phyloP scores from a whole-genome alignment of 2,888 invertebrate genomes.

The Drosophila testacea region DNA sequence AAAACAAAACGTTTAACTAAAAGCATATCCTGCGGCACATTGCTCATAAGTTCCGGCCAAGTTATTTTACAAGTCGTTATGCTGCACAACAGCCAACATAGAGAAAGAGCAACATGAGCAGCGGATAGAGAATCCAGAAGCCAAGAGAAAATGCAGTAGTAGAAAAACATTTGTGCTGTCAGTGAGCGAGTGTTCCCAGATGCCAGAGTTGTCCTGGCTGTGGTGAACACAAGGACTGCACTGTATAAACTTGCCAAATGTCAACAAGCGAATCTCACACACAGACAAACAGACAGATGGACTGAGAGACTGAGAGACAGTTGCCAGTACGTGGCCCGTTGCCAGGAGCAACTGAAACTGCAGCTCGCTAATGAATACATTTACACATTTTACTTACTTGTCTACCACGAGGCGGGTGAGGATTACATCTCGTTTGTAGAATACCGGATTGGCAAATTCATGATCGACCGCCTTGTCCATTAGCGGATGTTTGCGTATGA shows the following conservation, averaged over 20 bases:
- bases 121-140: conserved; percentile 5
- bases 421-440: conserved; percentile 95
- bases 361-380: conserved; percentile 74
- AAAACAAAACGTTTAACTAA: conserved; percentile 74
- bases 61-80: conserved; percentile 64
- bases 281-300: conserved; percentile 13
- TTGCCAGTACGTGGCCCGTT: conserved; percentile 16
- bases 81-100: conserved; percentile 25
- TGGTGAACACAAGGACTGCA: conserved; percentile 35
- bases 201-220: conserved; percentile 46
- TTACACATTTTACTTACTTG: conserved; percentile 85
- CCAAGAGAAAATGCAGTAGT: conserved; percentile 8
- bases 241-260: conserved; percentile 67
- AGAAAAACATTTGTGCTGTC: conserved; percentile 47
- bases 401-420: conserved; percentile 97
- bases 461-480: conserved; percentile 99
- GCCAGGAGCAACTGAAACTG: conserved; percentile 22
- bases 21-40: conserved; percentile 74
- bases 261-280: conserved; percentile 53
- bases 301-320: conserved; percentile 12
- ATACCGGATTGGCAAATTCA: conserved; percentile 96
- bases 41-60: conserved; percentile 77
- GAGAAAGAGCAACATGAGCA: conserved; percentile 7
- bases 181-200: conserved; percentile 59
- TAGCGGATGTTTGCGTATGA: conserved; percentile 97